phyloP scores from a whole-genome alignment of 1,140 invertebrate genomes.

The Radopholus similis region DNA sequence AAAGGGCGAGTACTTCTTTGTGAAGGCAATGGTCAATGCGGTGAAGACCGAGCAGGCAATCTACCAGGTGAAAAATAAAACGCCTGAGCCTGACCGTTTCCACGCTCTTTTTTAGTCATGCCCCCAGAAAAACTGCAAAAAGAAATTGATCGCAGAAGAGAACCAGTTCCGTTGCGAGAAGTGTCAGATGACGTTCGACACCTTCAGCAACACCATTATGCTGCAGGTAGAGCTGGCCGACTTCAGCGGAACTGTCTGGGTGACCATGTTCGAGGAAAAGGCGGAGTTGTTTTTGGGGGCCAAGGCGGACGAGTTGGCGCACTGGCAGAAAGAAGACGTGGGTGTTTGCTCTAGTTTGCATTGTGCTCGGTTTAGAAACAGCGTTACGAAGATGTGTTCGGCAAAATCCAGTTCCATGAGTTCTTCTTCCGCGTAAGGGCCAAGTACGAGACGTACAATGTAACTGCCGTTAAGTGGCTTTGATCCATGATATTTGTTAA shows the following conservation, averaged over 20 bases:
- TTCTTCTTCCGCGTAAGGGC: conserved; percentile 25
- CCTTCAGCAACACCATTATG: conserved; percentile 81
- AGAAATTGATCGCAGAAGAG: conserved; percentile 67
- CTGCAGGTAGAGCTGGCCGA: conserved; percentile 75
- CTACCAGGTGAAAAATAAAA: conserved; percentile 36
- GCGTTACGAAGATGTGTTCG: conserved; percentile 20
- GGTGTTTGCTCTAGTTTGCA: conserved; percentile 10
- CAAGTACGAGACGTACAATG: conserved; percentile 33
- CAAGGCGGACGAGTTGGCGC: conserved; percentile 72
- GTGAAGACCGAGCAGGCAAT: conserved; percentile 45
- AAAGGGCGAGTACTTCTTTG: conserved; percentile 35
- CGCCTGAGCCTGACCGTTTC: conserved; percentile 11
- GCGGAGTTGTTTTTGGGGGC: conserved; percentile 76
- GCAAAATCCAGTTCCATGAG: conserved; percentile 20
- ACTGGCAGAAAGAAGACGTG: conserved; percentile 63
- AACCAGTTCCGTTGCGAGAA: conserved; percentile 88
- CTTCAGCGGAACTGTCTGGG: conserved; percentile 75
- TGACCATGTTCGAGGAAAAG: conserved; percentile 81
- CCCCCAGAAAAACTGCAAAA: conserved; percentile 41
- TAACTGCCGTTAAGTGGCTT: conserved; percentile 18
- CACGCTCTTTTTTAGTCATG: too few species aligned
- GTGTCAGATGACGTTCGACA: conserved; percentile 76
- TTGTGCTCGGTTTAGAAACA: conserved; percentile 25
- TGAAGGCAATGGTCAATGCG: conserved; percentile 39
- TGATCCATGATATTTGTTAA: background rate